phyloP scores from a whole-genome alignment of 2,888 invertebrate species.

The Diadromus collaris region DNA sequence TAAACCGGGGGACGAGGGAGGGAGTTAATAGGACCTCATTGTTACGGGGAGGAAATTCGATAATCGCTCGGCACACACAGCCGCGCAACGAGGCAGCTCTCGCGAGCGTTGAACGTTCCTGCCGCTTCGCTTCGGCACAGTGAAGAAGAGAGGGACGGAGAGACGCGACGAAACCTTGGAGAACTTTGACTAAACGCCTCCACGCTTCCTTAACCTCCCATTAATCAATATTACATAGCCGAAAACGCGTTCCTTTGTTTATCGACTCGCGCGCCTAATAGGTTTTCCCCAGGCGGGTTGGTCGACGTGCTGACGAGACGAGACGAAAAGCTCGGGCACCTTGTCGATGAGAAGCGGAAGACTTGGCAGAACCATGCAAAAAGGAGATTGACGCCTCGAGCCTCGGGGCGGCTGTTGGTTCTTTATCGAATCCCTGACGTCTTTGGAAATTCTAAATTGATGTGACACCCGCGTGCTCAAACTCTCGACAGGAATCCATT shows the following conservation, averaged over 20 bases:
- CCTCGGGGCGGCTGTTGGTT: constrained; percentile 33
- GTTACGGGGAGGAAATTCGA: constrained; percentile 80
- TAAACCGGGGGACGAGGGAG: constrained; percentile 71
- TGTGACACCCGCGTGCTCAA: constrained; percentile 12
- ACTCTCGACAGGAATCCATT: constrained; percentile 24
- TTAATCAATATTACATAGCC: constrained; percentile 80
- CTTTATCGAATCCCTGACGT: constrained; percentile 28
- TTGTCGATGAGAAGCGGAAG: constrained; percentile 34
- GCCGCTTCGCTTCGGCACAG: constrained; percentile 41
- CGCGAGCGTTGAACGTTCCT: constrained; percentile 58
- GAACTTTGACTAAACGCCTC: constrained; percentile 80
- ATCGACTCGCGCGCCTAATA: constrained; percentile 79
- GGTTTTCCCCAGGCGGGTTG: constrained; percentile 71
- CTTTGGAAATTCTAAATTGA: constrained; percentile 47
- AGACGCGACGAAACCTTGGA: constrained; percentile 70
- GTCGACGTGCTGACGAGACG: constrained; percentile 36
- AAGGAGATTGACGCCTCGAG: constrained; percentile 54
- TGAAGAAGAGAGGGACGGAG: constrained; percentile 56
- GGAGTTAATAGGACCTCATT: constrained; percentile 80
- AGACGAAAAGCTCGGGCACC: constrained; percentile 39
- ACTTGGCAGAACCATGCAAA: constrained; percentile 49
- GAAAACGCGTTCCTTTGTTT: constrained; percentile 80
- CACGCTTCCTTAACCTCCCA: constrained; percentile 80
- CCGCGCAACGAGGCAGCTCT: constrained; percentile 68
- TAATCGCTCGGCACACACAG: constrained; percentile 79